Conservation (phyloP, 2,888 invertebrate species). For the Nasonovia ribisnigri region DNA sequence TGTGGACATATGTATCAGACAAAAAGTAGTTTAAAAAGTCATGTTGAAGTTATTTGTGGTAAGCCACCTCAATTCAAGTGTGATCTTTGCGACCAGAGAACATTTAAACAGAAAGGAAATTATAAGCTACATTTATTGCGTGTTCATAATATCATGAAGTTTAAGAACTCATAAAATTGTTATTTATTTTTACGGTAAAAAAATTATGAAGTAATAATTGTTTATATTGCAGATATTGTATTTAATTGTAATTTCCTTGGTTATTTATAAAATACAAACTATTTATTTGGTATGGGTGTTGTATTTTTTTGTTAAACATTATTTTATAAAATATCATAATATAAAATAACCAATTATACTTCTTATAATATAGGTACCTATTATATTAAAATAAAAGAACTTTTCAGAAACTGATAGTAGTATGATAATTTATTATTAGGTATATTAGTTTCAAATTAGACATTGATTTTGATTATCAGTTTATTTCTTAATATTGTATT, state of each 20-base stretch:
- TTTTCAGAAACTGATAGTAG: not conserved
- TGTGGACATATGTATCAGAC: constrained; percentile 4
- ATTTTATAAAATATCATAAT: not conserved
- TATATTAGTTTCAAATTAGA: not conserved
- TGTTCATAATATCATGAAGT: constrained; percentile 46
- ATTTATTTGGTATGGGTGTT: not conserved
- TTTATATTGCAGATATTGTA: not conserved
- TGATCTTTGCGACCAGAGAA: constrained; percentile 63
- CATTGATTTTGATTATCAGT: not conserved
- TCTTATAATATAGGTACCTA: not conserved
- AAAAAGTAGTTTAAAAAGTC: constrained; percentile 60
- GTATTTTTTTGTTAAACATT: not conserved
- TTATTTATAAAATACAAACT: not conserved
- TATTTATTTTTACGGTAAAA: not conserved
- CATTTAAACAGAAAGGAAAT: constrained; percentile 65
- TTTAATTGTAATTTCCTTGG: not conserved
- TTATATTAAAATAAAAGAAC: too few relatives aligned
- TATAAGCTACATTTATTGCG: constrained; percentile 63
- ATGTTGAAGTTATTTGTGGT: constrained; percentile 70
- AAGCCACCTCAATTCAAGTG: constrained; percentile 69
- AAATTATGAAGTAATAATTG: not conserved
- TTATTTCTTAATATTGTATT: not conserved
- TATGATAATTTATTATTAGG: not conserved
- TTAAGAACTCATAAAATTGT: not conserved
- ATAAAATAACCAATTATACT: not conserved